These are phyloP conservation scores for Lasius fuliginosus DNA, from an alignment of 2,888 invertebrate species.

Conservation along the genomic window DNA sequence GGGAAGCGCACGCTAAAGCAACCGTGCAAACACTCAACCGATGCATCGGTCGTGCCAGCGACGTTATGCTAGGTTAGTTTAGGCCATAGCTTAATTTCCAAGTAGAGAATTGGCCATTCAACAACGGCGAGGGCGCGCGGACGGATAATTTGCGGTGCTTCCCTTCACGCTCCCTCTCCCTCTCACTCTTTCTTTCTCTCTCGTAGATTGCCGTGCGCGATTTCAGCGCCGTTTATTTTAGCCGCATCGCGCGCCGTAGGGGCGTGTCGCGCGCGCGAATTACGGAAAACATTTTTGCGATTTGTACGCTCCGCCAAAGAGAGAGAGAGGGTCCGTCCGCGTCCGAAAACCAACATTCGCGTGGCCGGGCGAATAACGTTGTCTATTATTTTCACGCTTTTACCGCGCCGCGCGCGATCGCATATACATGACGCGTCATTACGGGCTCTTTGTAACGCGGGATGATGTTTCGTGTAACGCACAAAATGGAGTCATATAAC, in stretches of 20 bases:
- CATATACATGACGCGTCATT: conserved; percentile 69
- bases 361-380: conserved; percentile 41
- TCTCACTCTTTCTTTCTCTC: not conserved
- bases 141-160: conserved; percentile 42
- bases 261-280: conserved; percentile 48
- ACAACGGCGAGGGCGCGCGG: conserved; percentile 32
- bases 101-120: conserved; percentile 52
- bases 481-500: conserved; percentile 77
- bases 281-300: conserved; percentile 56
- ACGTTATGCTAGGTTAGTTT: conserved; percentile 44
- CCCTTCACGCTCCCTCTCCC: not conserved
- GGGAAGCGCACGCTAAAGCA: conserved; percentile 30
- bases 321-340: not conserved
- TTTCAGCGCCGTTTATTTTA: conserved; percentile 50
- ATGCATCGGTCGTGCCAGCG: conserved; percentile 35
- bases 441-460: conserved; percentile 72
- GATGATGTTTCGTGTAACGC: conserved; percentile 74
- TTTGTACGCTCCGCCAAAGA: conserved; percentile 37
- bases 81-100: conserved; percentile 56
- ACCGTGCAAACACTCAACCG: conserved; percentile 38
- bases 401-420: conserved; percentile 59
- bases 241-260: conserved; percentile 39
- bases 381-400: conserved; percentile 64
- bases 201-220: conserved; percentile 46
- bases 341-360: conserved; percentile 45